These are phyloP conservation scores for Aviceda subcristata DNA, from an alignment of 2,113 vertebrate species.

Conservation along the genomic window DNA sequence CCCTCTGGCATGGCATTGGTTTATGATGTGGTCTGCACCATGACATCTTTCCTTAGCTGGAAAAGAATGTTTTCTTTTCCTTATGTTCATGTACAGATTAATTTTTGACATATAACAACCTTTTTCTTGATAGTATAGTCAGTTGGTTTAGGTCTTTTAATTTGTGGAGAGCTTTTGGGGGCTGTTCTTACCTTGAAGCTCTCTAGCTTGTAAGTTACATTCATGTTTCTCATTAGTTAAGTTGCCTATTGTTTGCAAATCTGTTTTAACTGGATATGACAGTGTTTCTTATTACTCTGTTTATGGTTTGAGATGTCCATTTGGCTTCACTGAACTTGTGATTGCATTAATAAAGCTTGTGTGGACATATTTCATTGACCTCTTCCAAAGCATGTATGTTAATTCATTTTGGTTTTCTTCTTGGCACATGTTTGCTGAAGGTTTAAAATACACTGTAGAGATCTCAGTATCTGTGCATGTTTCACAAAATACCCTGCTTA, in stretches of 20 bases:
- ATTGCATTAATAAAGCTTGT: conserved; percentile 13
- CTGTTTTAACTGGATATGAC: conserved; percentile 27
- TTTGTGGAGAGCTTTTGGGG: neutral
- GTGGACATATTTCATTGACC: neutral
- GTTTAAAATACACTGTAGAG: neutral
- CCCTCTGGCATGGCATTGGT: neutral
- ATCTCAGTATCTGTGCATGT: neutral
- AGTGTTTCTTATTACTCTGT: conserved; percentile 50
- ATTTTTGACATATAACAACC: neutral
- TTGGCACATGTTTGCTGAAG: neutral
- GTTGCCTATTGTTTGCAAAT: conserved; percentile 40
- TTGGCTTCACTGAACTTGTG: conserved; percentile 35
- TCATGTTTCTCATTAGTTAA: conserved; percentile 40
- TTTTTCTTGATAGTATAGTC: neutral
- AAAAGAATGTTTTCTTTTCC: neutral
- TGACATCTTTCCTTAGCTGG: neutral
- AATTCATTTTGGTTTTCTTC: neutral
- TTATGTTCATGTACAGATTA: neutral
- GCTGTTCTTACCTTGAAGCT: neutral
- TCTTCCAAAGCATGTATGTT: neutral
- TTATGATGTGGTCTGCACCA: conserved; percentile 13
- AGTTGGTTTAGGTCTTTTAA: neutral
- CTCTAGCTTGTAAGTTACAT: neutral
- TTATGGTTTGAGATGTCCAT: conserved; percentile 33
- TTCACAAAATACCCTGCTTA: neutral